phyloP scores from a whole-genome alignment of 2,113 vertebrate species.

The Paracanthobrama guichenoti region DNA sequence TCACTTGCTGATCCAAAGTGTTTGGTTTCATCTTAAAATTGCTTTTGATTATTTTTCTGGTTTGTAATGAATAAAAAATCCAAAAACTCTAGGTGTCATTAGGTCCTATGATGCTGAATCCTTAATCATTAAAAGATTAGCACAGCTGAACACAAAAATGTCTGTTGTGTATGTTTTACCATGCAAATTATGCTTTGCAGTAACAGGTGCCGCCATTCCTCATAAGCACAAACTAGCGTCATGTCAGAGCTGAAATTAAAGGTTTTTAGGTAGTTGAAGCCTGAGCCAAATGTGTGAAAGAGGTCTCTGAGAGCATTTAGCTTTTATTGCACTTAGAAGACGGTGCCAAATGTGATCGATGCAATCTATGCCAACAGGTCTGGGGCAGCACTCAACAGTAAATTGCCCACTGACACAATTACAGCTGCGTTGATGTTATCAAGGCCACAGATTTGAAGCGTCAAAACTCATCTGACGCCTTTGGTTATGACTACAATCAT shows the following conservation, averaged over 20 bases:
- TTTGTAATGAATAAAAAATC: background rate
- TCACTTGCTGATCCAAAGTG: background rate
- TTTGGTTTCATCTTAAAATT: background rate
- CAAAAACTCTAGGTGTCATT: background rate
- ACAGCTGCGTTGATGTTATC: conserved; percentile 13
- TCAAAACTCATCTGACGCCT: background rate
- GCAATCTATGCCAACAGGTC: conserved; percentile 31
- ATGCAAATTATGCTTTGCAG: background rate
- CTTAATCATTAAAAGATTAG: background rate
- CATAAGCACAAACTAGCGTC: background rate
- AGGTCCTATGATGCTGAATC: background rate
- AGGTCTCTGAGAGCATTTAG: background rate
- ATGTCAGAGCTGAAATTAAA: conserved; percentile 26
- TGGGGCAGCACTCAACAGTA: conserved; percentile 27
- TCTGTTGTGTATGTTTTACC: background rate
- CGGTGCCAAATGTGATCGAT: conserved; percentile 32
- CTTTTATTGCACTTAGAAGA: conserved; percentile 14
- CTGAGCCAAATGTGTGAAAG: background rate
- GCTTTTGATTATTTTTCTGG: background rate
- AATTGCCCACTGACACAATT: conserved; percentile 35
- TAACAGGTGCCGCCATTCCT: background rate
- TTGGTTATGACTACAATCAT: background rate
- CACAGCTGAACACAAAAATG: background rate
- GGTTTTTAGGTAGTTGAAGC: background rate
- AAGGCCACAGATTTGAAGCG: background rate